Base-by-base conservation (phyloP, 2,888 invertebrate species). In the Callimorpha dominula region DNA sequence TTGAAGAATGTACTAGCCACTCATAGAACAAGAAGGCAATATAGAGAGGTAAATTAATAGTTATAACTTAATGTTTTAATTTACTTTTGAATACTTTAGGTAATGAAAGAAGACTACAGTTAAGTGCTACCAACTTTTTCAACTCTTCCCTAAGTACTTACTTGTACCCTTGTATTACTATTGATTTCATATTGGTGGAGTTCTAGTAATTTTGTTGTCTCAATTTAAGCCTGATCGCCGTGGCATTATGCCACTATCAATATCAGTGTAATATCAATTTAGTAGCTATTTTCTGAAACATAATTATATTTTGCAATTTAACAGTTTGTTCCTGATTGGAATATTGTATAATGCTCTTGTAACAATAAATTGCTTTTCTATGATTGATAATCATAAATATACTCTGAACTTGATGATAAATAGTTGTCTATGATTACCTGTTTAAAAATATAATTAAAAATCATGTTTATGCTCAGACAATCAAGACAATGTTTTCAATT, bases 11-110 rank as follows among this genome's bases (percentile, higher is more conserved):
- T 98, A 91, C 89, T 98, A 42, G 91, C 96, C 52, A 96, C 96
- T 65, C 98, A 98, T 88, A 97, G 97, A 87, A 96, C 96, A 75
- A 95, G 98, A 79, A 97, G 98, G 90, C 92, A 97, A 62, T 97
- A 97, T 74, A 96, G 97, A 87, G 97, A 97, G 91, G 97, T 97
- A 93, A 91, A 92, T 72, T 71, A 31, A 31, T 49, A 69, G 1
- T 14, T 60, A 11, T 12, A 9, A 57, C 4, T 60, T 31, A 31
- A 60, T 14, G 14, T 60, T 60, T 57, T 20, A 12, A 57, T 11
- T 20, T 20, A 12, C 8, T 20, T 57, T n/a, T n/a, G 6, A 17
- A 17, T 49, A 14, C 7, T 1, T 49, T 14, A 49, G 14, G 11
- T 52, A 52, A 52, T 12, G 17, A 52, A 17, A 52, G 17, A 11